Base-by-base conservation (phyloP, 2,888 invertebrate genomes). In the Andrena flavipes region DNA sequence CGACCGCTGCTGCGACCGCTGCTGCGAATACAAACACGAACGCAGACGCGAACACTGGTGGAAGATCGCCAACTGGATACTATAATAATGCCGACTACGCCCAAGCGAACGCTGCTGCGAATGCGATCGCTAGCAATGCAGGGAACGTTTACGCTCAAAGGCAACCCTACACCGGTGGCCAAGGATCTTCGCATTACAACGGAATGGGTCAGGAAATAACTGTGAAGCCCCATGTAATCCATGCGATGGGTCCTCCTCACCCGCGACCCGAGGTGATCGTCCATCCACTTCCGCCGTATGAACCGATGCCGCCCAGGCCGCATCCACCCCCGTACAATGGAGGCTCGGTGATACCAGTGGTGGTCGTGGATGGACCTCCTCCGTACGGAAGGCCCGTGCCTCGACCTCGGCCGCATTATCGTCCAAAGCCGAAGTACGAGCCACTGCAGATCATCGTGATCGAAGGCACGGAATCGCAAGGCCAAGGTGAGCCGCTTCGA, bases 381-480 rank as follows among this genome's bases (percentile, higher is more conserved):
- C 62, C 75, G 0, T 54, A 26, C 8, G 16, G 59, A 4, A 60
- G 54, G 10, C 83, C 74, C 2, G 42, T 42, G 48, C 62, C 51
- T 5, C 56, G 69, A 4, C 69, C 75, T 6, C 35, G 74, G 68
- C 30, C 76, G n/a, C n/a, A 20, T 35, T 84, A 78, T 29, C 87
- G 73, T 33, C 71, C 79, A 23, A 70, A 81, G 69, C 68, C 84
- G 62, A 73, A 82, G 56, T 75, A 70, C 23, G 80, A 85, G 30
- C 88, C 89, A 1, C 30, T 89, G n/a, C 85, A 90, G 67, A 80
- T 90, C 75, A 86, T 91, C 86, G 86, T 91, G 71, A 80, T 91
- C 76, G 91, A 91, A 16, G 83, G 87, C 64, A 2, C 75, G 49
- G 54, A 77, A 59, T 79, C 82, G 33, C 75, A 68, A 63, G 84